phyloP scores from a whole-genome alignment of 2,888 invertebrate genomes.

The Aspidapion aeneum region DNA sequence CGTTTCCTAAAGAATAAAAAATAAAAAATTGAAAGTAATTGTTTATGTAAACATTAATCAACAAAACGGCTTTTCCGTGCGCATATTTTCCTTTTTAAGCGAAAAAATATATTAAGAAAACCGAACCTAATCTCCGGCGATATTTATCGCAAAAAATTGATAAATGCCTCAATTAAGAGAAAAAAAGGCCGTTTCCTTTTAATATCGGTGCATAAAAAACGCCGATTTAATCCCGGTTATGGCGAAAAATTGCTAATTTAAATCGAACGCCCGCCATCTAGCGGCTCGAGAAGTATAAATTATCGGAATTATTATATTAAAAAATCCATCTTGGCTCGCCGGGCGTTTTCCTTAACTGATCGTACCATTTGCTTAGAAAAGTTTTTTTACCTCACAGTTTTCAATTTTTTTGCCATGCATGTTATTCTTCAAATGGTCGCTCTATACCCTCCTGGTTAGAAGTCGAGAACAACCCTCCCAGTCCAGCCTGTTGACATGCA shows the following conservation, averaged over 20 bases:
- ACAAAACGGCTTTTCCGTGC: neutral
- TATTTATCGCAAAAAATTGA: constrained; percentile 38
- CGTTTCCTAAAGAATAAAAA: neutral
- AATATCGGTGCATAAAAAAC: constrained; percentile 42
- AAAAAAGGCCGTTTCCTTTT: constrained; percentile 32
- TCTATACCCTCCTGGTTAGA: too few relatives aligned
- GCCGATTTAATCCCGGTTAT: constrained; percentile 47
- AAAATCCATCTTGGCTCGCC: constrained; percentile 64
- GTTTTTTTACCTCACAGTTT: too few relatives aligned
- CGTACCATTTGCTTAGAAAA: constrained; percentile 34
- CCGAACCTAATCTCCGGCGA: constrained; percentile 17
- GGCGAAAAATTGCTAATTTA: constrained; percentile 47
- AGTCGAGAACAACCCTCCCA: too few relatives aligned
- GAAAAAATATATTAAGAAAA: constrained; percentile 22
- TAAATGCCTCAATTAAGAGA: constrained; percentile 40
- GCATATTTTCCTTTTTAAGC: constrained; percentile 10
- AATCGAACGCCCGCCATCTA: constrained; percentile 36
- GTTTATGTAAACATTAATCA: neutral
- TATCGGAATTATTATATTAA: constrained; percentile 71
- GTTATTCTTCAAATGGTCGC: too few relatives aligned
- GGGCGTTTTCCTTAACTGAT: constrained; percentile 47
- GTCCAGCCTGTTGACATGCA: too few relatives aligned
- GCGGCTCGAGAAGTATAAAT: constrained; percentile 43
- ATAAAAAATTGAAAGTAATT: neutral
- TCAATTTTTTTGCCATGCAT: too few relatives aligned